Evolutionary conservation across 2,113 vertebrate genomes (phyloP).

Genomic region (Catharus minimus): DNA sequence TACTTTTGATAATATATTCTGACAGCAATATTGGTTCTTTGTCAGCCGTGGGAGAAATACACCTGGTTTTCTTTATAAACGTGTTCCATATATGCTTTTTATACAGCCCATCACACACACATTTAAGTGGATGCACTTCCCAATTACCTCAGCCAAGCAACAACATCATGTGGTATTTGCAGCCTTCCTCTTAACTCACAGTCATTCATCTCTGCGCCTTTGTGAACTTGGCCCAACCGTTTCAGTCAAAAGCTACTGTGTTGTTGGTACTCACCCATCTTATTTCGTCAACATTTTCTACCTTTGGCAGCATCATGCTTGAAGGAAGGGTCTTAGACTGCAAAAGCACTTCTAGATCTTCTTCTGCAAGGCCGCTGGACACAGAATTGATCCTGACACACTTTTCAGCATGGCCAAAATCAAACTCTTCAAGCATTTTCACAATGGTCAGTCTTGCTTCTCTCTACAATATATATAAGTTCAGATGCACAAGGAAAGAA

Average conservation of each 20-base stretch:
- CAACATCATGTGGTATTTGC: neutral
- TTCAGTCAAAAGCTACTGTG: neutral
- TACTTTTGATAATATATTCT: neutral
- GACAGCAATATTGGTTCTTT: neutral
- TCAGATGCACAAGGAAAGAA: neutral
- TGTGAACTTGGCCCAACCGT: neutral
- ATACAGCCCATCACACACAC: neutral
- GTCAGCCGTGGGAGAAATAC: neutral
- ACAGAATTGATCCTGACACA: slow-evolving; percentile 94
- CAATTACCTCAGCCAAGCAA: neutral
- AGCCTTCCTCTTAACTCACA: neutral
- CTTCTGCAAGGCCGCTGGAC: slow-evolving; percentile 89
- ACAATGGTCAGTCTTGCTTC: slow-evolving; percentile 86
- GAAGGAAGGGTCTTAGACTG: slow-evolving; percentile 84
- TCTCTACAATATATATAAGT: slow-evolving; percentile 64
- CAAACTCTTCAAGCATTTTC: slow-evolving; percentile 83
- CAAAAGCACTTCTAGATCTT: slow-evolving; percentile 85
- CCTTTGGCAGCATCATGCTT: slow-evolving; percentile 94
- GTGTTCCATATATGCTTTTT: neutral
- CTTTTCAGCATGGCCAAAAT: slow-evolving; percentile 87
- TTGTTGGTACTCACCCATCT: slow-evolving; percentile 84
- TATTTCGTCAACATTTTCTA: slow-evolving; percentile 87
- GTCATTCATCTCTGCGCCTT: neutral
- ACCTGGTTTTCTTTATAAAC: neutral
- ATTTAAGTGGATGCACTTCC: neutral